These are phyloP conservation scores for Acanthosepion lycidas DNA, from an alignment of 2,888 invertebrate species.

Conservation along the genomic window DNA sequence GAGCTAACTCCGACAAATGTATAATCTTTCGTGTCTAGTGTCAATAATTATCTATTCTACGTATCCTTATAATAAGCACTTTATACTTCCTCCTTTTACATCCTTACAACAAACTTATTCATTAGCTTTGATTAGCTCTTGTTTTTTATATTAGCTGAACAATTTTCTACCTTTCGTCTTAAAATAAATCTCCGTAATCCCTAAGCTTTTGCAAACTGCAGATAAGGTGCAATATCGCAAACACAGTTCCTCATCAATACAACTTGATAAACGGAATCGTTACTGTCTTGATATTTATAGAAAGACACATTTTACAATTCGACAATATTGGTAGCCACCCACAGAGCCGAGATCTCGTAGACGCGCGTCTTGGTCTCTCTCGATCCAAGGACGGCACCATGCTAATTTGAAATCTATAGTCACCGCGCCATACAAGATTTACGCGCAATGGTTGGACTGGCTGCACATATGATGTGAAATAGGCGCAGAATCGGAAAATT, in stretches of 20 bases:
- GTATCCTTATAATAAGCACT: no score
- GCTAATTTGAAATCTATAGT: slow-evolving; percentile 33
- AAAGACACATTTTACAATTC: not conserved
- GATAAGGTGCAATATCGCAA: not conserved
- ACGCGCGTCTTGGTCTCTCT: not conserved
- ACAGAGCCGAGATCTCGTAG: not conserved
- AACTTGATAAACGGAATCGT: not conserved
- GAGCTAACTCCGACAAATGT: no score
- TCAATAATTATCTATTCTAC: no score
- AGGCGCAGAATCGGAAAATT: slow-evolving; percentile 20
- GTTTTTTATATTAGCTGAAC: no score
- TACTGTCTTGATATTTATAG: no score
- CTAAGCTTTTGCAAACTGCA: no score
- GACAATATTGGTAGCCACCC: slow-evolving; percentile 4
- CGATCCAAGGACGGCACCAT: not conserved
- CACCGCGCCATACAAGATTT: not conserved
- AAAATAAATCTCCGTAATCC: no score
- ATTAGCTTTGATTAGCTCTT: no score
- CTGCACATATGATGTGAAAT: slow-evolving; percentile 21
- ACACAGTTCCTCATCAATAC: not conserved
- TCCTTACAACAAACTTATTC: no score
- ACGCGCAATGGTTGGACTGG: not conserved
- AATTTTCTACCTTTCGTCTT: no score
- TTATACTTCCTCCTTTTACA: no score
- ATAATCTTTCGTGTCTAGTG: no score